Percentiles rank a stretch among this genome's conserved stretches.
Evolutionary conservation across 2,888 invertebrate species (phyloP).

Genomic region (Caenorhabditis sp.): DNA sequence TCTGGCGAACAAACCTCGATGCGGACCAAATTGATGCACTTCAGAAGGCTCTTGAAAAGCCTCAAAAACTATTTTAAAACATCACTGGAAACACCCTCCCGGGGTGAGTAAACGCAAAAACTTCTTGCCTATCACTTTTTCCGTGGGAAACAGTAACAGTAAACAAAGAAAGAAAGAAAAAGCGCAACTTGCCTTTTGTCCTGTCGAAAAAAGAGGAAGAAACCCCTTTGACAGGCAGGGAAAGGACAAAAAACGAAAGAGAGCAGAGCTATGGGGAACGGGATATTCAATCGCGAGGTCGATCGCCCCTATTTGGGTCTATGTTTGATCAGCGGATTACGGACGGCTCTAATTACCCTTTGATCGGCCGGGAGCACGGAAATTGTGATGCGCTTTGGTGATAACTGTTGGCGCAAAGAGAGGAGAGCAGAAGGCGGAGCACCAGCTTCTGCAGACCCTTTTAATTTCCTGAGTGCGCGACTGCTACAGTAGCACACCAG

Average conservation of each 20-base stretch:
- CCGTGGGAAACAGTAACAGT: conserved; percentile 43
- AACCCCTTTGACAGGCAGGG: not conserved
- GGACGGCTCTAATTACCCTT: conserved; percentile 53
- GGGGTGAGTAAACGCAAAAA: conserved; percentile 35
- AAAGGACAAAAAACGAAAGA: conserved; percentile 26
- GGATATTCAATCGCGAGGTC: conserved; percentile 19
- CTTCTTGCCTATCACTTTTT: conserved; percentile 37
- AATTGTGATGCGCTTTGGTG: conserved; percentile 40
- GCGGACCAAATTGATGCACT: conserved; percentile 30
- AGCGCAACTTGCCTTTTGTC: conserved; percentile 16
- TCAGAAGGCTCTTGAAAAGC: conserved; percentile 24
- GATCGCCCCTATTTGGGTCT: conserved; percentile 36
- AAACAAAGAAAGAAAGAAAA: conserved; percentile 41
- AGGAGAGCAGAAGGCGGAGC: not conserved
- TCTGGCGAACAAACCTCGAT: conserved; percentile 18
- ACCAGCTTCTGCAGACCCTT: not conserved
- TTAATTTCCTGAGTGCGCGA: conserved; percentile 44
- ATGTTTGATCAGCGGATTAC: conserved; percentile 52
- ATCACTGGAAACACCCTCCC: conserved; percentile 28
- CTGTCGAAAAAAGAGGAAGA: conserved; percentile 6
- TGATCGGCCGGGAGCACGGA: conserved; percentile 32
- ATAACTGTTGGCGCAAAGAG: conserved; percentile 17
- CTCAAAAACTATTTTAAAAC: conserved; percentile 49
- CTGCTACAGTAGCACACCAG: conserved; percentile 11
- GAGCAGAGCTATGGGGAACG: not conserved